Percentiles rank a stretch among this genome's conserved stretches.
These are phyloP conservation scores for Thaleichthys pacificus DNA, from an alignment of 2,797 vertebrate genomes.

Conservation along the genomic window DNA sequence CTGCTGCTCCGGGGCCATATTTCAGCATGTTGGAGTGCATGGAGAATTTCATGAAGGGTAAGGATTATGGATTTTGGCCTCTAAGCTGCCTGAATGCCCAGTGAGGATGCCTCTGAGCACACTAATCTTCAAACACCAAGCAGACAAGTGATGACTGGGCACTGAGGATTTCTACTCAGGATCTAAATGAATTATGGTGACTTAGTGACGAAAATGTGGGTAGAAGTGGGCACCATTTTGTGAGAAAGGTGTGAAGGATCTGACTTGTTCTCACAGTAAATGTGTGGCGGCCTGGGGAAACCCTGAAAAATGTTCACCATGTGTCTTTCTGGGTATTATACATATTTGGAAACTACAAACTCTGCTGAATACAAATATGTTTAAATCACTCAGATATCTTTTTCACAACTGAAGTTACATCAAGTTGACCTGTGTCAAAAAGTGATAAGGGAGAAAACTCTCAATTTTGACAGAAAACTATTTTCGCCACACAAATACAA, in stretches of 20 bases:
- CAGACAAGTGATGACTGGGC: slow-evolving; percentile 73
- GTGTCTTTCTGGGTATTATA: too few species aligned
- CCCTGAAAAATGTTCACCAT: too few species aligned
- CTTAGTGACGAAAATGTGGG: slow-evolving; percentile 52
- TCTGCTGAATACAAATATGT: too few species aligned
- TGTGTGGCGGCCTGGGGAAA: too few species aligned
- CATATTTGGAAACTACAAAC: too few species aligned
- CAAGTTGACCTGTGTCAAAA: too few species aligned
- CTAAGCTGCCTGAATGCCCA: slow-evolving; percentile 77
- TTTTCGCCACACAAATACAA: too few species aligned
- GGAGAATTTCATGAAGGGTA: slow-evolving; percentile 79
- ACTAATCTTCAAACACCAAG: slow-evolving; percentile 79
- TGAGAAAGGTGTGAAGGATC: slow-evolving; percentile 41
- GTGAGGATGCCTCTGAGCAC: slow-evolving; percentile 74
- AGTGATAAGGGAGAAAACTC: too few species aligned
- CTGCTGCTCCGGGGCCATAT: too few species aligned
- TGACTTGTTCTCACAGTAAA: slow-evolving; percentile 55
- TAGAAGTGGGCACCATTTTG: slow-evolving; percentile 47
- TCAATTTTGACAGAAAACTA: too few species aligned
- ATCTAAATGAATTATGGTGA: slow-evolving; percentile 73
- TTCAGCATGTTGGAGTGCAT: slow-evolving; percentile 66
- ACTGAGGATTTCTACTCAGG: slow-evolving; percentile 71
- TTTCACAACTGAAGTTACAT: too few species aligned
- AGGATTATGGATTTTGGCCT: slow-evolving; percentile 79
- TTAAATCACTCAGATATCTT: too few species aligned